Evolutionary conservation across 2,113 vertebrate species (phyloP), one percentile per base, ranked within the genome.

Genomic region (Psilopsiagon aymara): DNA sequence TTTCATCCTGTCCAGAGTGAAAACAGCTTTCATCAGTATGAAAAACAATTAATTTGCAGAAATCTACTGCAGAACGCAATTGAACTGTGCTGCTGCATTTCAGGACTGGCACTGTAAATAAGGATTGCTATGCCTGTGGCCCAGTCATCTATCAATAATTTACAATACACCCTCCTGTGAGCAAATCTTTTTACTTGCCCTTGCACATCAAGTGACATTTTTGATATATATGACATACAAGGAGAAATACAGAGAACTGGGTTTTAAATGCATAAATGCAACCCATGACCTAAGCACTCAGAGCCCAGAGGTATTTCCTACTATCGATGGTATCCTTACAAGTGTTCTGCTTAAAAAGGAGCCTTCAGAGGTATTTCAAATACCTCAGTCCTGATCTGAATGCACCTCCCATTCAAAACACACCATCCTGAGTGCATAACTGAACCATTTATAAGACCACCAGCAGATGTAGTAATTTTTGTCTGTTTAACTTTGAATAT

Each of bases 1-100:
- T 64, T 93, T 90, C 68, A 94, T 86, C 57, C 80, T 88, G 60
- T 80, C n/a, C 64, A 75, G 91, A 94, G 62, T 89, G 89, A 80
- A 94, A 96, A 85, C 52, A 95, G 80, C 85, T 95, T 95, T 93
- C 80, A 86, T 69, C 77, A 91, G 49, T 60, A 84, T 67, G 46
- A 94, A 92, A 69, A 66, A 76, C 80, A 88, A 89, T 59, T 92
- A 49, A 92, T 94, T 91, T 92, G 70, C 71, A 94, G 64, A 70
- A 68, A 88, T 88, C 63, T 52, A 70, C 71, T 80, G 74, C 71
- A 69, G 44, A 82, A 60, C 81, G 37, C n/a, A 82, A 68, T 9
- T 79, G 53, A 86, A 77, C 29, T 86, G 21, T 69, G 60, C 78
- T 78, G 57, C 51, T 70, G 49, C 52, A 41, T 49, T 92, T 70